Percentiles rank a stretch among this genome's conserved stretches.
phyloP scores from a whole-genome alignment of 2,113 vertebrate genomes.

The Hippocampus barbouri region DNA sequence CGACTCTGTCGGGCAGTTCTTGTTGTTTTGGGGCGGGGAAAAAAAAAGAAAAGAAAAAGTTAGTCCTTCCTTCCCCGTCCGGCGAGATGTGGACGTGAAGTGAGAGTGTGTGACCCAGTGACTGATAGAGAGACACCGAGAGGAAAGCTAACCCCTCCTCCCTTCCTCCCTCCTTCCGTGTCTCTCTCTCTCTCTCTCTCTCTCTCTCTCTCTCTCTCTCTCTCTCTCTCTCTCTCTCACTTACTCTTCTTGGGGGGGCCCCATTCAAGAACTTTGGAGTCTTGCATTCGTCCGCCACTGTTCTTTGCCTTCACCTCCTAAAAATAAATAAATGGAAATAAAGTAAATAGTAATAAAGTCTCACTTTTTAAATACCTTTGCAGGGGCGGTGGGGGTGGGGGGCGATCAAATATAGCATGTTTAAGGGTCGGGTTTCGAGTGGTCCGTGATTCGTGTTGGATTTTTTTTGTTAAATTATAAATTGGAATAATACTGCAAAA shows the following conservation, averaged over 20 bases:
- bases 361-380: not conserved
- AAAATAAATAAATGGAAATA: not conserved
- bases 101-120: conserved; percentile 69
- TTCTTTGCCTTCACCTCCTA: not conserved
- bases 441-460: not conserved
- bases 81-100: conserved; percentile 83
- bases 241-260: not conserved
- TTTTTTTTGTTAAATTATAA: not conserved
- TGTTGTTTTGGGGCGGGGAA: not conserved
- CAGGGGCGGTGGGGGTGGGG: too few relatives aligned
- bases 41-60: conserved; percentile 53
- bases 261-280: not conserved
- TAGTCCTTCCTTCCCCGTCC: conserved; percentile 78
- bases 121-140: conserved; percentile 36
- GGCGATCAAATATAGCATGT: too few relatives aligned
- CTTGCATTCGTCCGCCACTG: not conserved
- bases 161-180: conserved; percentile 22
- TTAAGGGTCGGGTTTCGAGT: not conserved
- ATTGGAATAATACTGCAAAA: not conserved
- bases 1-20: not conserved
- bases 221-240: not conserved
- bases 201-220: not conserved
- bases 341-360: not conserved
- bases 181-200: conserved; percentile 3
- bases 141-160: conserved; percentile 59